Evolutionary conservation across 1,140 invertebrate species (phyloP).

Genomic region (Drosophila suzukii): DNA sequence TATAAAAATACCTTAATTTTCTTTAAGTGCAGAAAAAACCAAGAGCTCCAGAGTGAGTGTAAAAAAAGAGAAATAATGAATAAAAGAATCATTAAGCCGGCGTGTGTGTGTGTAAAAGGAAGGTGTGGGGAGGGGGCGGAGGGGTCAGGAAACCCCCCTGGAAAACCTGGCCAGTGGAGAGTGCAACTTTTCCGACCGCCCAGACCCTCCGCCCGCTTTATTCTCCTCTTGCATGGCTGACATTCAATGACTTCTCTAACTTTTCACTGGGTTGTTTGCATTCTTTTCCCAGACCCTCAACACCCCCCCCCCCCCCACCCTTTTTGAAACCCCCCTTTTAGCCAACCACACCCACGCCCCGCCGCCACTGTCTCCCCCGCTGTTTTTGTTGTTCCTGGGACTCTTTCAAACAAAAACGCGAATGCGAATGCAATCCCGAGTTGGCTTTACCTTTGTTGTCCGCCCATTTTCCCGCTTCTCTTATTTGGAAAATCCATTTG

Average conservation of each 20-base stretch:
- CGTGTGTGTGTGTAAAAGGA: slow-evolving; percentile 20
- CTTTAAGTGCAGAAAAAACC: slow-evolving; percentile 3
- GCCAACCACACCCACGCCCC: background rate
- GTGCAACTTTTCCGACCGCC: slow-evolving; percentile 37
- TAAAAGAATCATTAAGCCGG: slow-evolving; percentile 81
- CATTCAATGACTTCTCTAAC: slow-evolving; percentile 81
- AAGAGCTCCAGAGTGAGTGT: slow-evolving; percentile 2
- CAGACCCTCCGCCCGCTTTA: slow-evolving; percentile 1
- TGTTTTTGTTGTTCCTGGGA: slow-evolving; percentile 62
- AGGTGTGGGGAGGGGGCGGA: background rate
- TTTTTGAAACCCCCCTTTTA: background rate
- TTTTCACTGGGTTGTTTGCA: slow-evolving; percentile 72
- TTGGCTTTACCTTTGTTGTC: slow-evolving; percentile 40
- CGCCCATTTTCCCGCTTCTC: slow-evolving; percentile 5
- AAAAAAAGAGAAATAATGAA: slow-evolving; percentile 72
- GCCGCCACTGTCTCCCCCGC: background rate
- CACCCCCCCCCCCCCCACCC: background rate
- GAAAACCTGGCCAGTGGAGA: slow-evolving; percentile 52
- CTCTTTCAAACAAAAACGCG: slow-evolving; percentile 69
- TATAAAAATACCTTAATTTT: background rate
- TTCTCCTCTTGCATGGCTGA: slow-evolving; percentile 72
- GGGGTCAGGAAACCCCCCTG: slow-evolving; percentile 5
- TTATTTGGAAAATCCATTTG: slow-evolving; percentile 80
- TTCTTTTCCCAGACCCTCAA: slow-evolving; percentile 31
- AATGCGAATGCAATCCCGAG: slow-evolving; percentile 70